These are phyloP conservation scores for Ameiurus melas DNA, from an alignment of 2,113 vertebrate genomes.

Conservation along the genomic window DNA sequence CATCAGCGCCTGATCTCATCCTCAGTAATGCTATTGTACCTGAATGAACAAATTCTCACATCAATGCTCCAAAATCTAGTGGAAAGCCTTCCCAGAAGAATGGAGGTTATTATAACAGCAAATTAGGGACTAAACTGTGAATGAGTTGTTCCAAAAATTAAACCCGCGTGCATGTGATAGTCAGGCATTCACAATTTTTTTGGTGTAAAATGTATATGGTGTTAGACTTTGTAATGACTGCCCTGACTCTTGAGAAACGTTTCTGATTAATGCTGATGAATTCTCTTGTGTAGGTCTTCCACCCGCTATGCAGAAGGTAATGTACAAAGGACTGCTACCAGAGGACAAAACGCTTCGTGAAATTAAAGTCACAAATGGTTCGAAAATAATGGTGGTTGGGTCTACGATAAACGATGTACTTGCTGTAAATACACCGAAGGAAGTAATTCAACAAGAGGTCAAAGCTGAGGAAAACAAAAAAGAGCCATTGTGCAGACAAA, in stretches of 20 bases:
- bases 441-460: constrained; percentile 90
- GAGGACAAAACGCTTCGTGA: constrained; percentile 97
- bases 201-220: not conserved
- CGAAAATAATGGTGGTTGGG: constrained; percentile 98
- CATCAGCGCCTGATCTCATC: too few relatives aligned
- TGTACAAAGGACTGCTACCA: constrained; percentile 96
- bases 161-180: not conserved
- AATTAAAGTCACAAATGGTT: constrained; percentile 93
- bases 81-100: not conserved
- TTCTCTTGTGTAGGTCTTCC: constrained; percentile 82
- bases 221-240: not conserved
- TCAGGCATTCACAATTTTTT: not conserved
- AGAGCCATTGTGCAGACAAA: constrained; percentile 96
- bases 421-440: constrained; percentile 97
- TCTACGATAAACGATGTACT: constrained; percentile 98
- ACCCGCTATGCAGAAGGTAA: constrained; percentile 98
- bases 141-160: not conserved
- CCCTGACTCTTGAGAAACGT: not conserved
- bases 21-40: too few relatives aligned
- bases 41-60: not conserved
- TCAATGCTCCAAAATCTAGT: not conserved
- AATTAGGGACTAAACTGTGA: not conserved
- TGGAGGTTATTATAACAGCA: not conserved
- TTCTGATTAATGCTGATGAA: not conserved
- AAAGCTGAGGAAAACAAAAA: constrained; percentile 97